Conservation (phyloP, 2,113 vertebrate genomes). For the Vidua macroura region DNA sequence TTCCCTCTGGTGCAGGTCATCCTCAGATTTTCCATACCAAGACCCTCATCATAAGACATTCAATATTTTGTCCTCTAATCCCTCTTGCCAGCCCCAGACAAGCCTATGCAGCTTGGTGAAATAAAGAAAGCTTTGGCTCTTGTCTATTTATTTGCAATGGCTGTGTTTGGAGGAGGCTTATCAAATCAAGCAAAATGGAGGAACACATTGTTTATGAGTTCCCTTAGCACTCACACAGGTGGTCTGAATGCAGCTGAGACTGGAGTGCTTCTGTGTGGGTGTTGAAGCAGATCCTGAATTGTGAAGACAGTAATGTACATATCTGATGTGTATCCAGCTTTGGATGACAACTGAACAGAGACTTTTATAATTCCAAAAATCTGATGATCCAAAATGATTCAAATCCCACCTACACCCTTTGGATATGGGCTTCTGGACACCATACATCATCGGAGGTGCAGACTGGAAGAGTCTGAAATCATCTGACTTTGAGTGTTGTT, state of each 20-base stretch:
- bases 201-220: background rate
- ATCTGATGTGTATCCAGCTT: background rate
- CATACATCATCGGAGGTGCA: too few relatives aligned
- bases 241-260: background rate
- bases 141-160: background rate
- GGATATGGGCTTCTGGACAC: background rate
- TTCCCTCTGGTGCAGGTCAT: background rate
- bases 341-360: background rate
- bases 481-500: background rate
- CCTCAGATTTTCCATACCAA: background rate
- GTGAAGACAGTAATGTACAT: background rate
- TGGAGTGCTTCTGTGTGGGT: background rate
- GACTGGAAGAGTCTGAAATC: background rate
- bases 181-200: background rate
- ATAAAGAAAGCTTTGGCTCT: background rate
- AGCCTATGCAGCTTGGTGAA: background rate
- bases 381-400: accelerated
- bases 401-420: background rate
- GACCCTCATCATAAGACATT: background rate
- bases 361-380: background rate
- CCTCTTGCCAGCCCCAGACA: background rate
- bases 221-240: background rate
- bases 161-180: background rate
- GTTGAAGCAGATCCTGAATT: background rate
- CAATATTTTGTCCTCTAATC: background rate